These are phyloP conservation scores for Aplysia californica DNA, from an alignment of 1,140 invertebrate species.

Conservation along the genomic window DNA sequence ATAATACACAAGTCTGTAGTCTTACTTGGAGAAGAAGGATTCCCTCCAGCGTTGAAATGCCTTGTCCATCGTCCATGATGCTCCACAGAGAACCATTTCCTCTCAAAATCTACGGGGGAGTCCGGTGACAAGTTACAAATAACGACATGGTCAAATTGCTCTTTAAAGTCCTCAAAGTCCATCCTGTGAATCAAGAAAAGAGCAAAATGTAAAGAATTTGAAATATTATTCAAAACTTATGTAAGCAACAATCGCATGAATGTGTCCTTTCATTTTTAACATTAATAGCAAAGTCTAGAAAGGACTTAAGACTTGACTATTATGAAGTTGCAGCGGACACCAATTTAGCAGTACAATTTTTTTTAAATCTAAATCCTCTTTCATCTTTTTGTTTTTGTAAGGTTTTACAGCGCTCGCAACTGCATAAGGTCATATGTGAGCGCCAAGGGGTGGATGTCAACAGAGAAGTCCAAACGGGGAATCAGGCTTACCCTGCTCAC, in stretches of 20 bases:
- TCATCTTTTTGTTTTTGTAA: no score
- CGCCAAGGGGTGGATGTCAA: no score
- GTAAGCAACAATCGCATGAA: background rate
- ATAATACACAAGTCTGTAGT: background rate
- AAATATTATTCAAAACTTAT: background rate
- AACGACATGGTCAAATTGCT: conserved; percentile 75
- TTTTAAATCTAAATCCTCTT: no score
- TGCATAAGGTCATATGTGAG: no score
- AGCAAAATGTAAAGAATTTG: background rate
- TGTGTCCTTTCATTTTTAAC: background rate
- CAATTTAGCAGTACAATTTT: no score
- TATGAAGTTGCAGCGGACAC: no score
- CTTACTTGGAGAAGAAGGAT: conserved; percentile 52
- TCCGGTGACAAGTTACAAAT: conserved; percentile 96
- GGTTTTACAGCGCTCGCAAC: no score
- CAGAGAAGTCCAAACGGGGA: no score
- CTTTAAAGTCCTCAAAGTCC: conserved; percentile 68
- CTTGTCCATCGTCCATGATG: conserved; percentile 53
- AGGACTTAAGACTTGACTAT: no score
- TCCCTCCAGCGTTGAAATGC: conserved; percentile 58
- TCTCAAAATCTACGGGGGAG: conserved; percentile 78
- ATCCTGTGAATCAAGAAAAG: conserved; percentile 57
- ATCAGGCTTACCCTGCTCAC: no score
- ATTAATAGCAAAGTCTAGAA: no score
- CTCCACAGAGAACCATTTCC: conserved; percentile 52